phyloP scores from a whole-genome alignment of 2,797 vertebrate species.

The Urocyon cinereoargenteus region DNA sequence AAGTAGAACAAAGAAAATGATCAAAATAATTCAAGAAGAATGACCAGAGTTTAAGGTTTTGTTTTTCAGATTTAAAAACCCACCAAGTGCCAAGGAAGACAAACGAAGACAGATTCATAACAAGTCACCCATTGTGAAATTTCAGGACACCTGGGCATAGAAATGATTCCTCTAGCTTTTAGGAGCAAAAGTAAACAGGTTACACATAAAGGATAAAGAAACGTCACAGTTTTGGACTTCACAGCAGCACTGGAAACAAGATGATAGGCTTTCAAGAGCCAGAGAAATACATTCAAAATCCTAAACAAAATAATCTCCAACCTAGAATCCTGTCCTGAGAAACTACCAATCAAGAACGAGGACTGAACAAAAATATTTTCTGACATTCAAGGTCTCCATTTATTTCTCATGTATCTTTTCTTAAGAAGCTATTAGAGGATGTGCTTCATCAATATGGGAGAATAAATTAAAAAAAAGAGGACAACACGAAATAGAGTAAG shows the following conservation, averaged over 20 bases:
- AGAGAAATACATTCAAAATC: background rate
- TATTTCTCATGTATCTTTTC: conserved; percentile 9
- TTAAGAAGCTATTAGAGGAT: background rate
- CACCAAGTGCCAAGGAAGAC: background rate
- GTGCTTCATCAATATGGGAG: background rate
- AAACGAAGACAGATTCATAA: background rate
- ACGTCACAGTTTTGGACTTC: background rate
- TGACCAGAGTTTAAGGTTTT: background rate
- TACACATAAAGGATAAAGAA: conserved; percentile 1
- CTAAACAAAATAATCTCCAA: background rate
- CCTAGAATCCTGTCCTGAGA: background rate
- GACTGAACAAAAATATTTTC: background rate
- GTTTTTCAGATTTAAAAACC: background rate
- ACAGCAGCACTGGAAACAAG: background rate
- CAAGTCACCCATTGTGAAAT: background rate
- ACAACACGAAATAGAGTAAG: background rate
- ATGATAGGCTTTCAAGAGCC: background rate
- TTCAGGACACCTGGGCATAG: background rate
- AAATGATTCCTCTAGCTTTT: background rate
- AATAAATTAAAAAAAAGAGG: background rate
- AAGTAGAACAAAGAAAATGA: conserved; percentile 11
- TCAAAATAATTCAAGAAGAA: conserved; percentile 53
- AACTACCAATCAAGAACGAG: background rate
- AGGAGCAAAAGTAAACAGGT: background rate
- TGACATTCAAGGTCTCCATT: background rate